Percentiles rank a stretch among this genome's conserved stretches.
These are phyloP conservation scores for Dicrostonyx torquatus DNA, from an alignment of 2,797 vertebrate species.

Conservation along the genomic window DNA sequence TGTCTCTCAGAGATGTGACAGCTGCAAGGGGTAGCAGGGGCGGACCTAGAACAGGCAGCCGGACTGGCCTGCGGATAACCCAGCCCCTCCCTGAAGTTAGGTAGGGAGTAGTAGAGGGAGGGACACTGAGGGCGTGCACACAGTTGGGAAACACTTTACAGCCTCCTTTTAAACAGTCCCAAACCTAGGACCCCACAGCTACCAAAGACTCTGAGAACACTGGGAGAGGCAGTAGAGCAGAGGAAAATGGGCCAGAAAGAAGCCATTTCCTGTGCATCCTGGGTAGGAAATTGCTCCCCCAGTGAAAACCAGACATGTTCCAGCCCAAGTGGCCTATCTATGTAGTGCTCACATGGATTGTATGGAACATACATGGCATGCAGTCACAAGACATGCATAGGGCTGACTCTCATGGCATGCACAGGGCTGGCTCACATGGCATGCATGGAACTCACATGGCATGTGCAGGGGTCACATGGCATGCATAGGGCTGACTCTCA, in stretches of 20 bases:
- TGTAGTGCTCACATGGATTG: background rate
- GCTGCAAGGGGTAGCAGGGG: background rate
- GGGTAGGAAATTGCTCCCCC: background rate
- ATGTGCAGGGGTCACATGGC: background rate
- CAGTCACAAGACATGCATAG: background rate
- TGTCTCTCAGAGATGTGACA: background rate
- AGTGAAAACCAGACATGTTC: slow-evolving; percentile 22
- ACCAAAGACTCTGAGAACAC: background rate
- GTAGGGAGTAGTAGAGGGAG: background rate
- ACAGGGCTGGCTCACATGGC: no score
- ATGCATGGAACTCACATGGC: no score
- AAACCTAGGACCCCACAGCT: background rate
- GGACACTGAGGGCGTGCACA: rapidly evolving
- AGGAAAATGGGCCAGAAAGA: background rate
- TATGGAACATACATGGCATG: background rate
- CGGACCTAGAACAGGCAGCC: background rate
- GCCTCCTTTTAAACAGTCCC: background rate
- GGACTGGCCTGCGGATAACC: background rate
- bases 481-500: background rate
- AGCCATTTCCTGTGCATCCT: background rate
- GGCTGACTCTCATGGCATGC: background rate
- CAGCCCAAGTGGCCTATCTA: slow-evolving; percentile 40
- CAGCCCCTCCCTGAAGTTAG: background rate
- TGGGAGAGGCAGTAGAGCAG: background rate
- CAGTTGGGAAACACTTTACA: background rate